Conservation (phyloP, 2,888 invertebrate genomes). For the Ptychoptera albimana region DNA sequence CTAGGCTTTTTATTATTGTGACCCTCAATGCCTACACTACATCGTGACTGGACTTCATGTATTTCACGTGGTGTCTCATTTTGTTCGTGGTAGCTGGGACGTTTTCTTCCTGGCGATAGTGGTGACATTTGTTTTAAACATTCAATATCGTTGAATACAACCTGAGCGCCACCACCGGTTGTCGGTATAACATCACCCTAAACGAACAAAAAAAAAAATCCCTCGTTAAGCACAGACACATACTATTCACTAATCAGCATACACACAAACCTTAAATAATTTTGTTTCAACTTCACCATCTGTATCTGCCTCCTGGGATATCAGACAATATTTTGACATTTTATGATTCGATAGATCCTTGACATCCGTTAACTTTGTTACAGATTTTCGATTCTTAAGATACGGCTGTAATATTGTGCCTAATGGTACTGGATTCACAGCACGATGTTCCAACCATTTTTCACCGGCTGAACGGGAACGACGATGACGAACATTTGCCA, state of each 20-base stretch:
- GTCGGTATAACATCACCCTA: conserved; percentile 87
- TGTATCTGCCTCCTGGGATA: conserved; percentile 81
- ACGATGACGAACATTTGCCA: conserved; percentile 56
- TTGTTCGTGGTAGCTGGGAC: conserved; percentile 20
- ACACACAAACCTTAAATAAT: conserved; percentile 52
- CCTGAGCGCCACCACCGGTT: conserved; percentile 86
- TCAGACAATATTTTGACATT: conserved; percentile 76
- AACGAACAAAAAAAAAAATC: conserved; percentile 20
- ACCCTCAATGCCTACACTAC: conserved; percentile 29
- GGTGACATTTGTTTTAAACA: conserved; percentile 70
- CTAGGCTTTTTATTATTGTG: conserved; percentile 28
- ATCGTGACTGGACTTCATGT: conserved; percentile 24
- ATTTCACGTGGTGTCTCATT: conserved; percentile 6
- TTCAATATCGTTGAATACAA: conserved; percentile 91
- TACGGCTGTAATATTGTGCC: conserved; percentile 84
- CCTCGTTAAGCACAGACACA: neutral
- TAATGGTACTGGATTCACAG: conserved; percentile 59
- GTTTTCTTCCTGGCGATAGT: conserved; percentile 27
- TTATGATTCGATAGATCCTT: conserved; percentile 55
- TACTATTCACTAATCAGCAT: neutral
- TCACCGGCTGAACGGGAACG: conserved; percentile 67
- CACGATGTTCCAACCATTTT: conserved; percentile 79
- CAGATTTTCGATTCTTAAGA: conserved; percentile 65
- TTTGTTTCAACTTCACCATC: conserved; percentile 89
- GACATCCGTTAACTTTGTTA: conserved; percentile 64